phyloP scores from a whole-genome alignment of 2,797 vertebrate species.

The Liasis olivaceus region DNA sequence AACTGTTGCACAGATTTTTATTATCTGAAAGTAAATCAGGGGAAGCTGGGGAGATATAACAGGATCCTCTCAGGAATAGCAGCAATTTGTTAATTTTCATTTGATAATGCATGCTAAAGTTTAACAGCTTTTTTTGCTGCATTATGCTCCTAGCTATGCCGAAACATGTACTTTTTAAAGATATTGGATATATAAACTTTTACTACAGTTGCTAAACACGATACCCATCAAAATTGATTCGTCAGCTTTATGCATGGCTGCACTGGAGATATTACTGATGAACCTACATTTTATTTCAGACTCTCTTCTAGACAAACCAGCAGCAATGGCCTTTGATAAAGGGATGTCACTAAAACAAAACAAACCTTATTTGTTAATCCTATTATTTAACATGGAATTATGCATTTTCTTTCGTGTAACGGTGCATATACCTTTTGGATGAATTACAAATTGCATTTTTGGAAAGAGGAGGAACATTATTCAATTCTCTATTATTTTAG shows the following conservation, averaged over 20 bases:
- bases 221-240: background rate
- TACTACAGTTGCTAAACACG: background rate
- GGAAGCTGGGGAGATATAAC: background rate
- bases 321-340: background rate
- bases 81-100: background rate
- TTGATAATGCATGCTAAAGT: background rate
- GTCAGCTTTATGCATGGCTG: background rate
- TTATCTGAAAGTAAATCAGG: background rate
- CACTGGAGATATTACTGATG: background rate
- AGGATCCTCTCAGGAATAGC: background rate
- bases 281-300: background rate
- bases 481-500: background rate
- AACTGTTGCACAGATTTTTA: background rate
- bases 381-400: background rate
- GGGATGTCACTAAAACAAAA: background rate
- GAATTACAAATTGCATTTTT: background rate
- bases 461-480: too few relatives aligned
- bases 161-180: background rate
- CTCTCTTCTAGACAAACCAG: background rate
- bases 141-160: background rate
- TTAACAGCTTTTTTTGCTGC: background rate
- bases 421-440: background rate
- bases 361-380: background rate
- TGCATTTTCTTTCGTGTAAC: background rate
- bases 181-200: background rate